These are phyloP conservation scores for Danionella dracula DNA, from an alignment of 2,797 vertebrate genomes.

Conservation along the genomic window DNA sequence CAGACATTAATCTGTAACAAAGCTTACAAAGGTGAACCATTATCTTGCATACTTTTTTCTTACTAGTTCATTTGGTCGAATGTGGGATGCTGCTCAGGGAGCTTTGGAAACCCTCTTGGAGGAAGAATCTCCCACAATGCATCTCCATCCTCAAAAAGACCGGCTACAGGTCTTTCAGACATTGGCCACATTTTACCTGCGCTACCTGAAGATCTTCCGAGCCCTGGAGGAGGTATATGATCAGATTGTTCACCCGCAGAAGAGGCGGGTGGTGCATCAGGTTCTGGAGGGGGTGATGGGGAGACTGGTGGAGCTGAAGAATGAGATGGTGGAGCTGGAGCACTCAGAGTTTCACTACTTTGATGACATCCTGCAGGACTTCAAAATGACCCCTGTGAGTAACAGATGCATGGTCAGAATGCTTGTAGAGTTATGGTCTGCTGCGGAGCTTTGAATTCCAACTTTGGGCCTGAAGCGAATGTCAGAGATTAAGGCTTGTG, in stretches of 20 bases:
- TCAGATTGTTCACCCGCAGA: conserved; percentile 72
- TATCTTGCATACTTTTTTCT: neutral
- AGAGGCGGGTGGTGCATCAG: conserved; percentile 60
- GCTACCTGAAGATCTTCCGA: conserved; percentile 73
- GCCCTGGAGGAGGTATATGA: conserved; percentile 66
- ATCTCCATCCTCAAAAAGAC: conserved; percentile 56
- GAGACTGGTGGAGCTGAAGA: conserved; percentile 78
- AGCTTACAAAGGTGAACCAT: too few species aligned
- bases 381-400: conserved; percentile 74
- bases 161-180: conserved; percentile 56
- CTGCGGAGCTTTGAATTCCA: conserved; percentile 7
- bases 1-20: too few species aligned
- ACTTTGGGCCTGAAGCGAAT: neutral
- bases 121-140: conserved; percentile 61
- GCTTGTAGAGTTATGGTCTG: neutral
- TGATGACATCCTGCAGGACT: conserved; percentile 70
- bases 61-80: conserved; percentile 67
- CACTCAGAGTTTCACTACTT: conserved; percentile 73
- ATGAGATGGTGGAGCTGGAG: conserved; percentile 78
- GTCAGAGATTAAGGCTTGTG: neutral
- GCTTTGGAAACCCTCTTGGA: conserved; percentile 64
- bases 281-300: conserved; percentile 76
- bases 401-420: neutral
- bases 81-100: conserved; percentile 73
- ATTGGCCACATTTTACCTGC: conserved; percentile 71